Conservation (phyloP, 2,113 vertebrate genomes). For the Acanthisitta chloris region DNA sequence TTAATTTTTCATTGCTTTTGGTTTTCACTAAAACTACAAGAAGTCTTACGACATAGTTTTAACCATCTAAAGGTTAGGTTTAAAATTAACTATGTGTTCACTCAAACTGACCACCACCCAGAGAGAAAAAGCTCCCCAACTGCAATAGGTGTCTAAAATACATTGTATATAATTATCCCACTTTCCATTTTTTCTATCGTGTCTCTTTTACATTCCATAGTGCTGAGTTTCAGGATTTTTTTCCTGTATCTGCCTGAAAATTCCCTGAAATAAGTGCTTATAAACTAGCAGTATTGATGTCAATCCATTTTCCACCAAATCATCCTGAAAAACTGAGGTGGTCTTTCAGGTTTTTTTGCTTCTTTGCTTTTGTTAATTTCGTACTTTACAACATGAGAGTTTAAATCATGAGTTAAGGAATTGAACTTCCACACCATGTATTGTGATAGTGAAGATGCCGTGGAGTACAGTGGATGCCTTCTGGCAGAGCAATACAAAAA, state of each 20-base stretch:
- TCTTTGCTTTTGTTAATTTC: background rate
- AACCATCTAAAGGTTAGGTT: background rate
- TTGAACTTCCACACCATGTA: background rate
- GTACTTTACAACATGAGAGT: background rate
- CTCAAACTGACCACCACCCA: background rate
- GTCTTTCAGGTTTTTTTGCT: background rate
- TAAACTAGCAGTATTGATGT: background rate
- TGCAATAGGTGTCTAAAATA: background rate
- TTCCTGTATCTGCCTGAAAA: background rate
- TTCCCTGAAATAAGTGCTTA: background rate
- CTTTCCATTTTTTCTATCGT: background rate
- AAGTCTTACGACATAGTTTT: background rate
- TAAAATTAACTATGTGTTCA: background rate
- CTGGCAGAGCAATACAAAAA: background rate
- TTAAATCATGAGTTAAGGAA: background rate
- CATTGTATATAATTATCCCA: background rate
- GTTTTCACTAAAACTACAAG: background rate
- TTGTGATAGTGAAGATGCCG: background rate
- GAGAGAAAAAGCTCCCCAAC: background rate
- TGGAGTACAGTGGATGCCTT: background rate
- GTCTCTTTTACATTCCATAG: background rate
- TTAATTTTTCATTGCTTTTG: background rate
- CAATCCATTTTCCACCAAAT: background rate
- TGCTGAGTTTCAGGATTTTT: background rate
- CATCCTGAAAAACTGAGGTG: background rate